These are phyloP conservation scores for Heliconius cydno DNA, from an alignment of 2,888 invertebrate species.

Conservation along the genomic window DNA sequence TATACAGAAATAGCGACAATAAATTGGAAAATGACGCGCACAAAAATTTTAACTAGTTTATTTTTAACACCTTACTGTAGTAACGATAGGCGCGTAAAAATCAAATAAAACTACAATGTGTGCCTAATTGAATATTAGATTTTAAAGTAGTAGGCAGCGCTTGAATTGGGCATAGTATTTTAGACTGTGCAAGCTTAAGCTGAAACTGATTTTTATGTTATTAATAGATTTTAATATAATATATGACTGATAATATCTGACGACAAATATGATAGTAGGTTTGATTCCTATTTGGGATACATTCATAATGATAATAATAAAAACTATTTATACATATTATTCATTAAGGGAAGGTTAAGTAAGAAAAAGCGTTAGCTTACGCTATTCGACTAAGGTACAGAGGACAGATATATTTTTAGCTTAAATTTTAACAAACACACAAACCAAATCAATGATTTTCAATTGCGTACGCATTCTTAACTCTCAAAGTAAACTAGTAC, in stretches of 20 bases:
- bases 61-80: constrained; percentile 46
- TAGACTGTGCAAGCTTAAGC: background rate
- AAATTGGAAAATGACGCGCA: constrained; percentile 47
- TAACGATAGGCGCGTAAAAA: constrained; percentile 44
- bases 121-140: constrained; percentile 38
- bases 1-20: constrained; percentile 46
- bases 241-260: background rate
- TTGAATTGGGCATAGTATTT: constrained; percentile 33
- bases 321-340: background rate
- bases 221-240: background rate
- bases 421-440: no score
- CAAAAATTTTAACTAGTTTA: constrained; percentile 46
- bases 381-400: no score
- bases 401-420: no score
- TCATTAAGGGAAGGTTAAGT: no score
- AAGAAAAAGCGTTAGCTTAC: no score
- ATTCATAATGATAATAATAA: background rate
- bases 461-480: background rate
- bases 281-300: background rate
- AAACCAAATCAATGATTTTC: background rate
- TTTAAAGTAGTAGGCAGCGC: constrained; percentile 33
- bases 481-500: background rate
- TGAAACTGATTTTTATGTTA: background rate
- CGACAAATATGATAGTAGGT: background rate
- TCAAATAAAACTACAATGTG: constrained; percentile 39